Evolutionary conservation across 2,797 vertebrate genomes (phyloP), one percentile per base, ranked within the genome.

Genomic region (Phalloptychus januarius): DNA sequence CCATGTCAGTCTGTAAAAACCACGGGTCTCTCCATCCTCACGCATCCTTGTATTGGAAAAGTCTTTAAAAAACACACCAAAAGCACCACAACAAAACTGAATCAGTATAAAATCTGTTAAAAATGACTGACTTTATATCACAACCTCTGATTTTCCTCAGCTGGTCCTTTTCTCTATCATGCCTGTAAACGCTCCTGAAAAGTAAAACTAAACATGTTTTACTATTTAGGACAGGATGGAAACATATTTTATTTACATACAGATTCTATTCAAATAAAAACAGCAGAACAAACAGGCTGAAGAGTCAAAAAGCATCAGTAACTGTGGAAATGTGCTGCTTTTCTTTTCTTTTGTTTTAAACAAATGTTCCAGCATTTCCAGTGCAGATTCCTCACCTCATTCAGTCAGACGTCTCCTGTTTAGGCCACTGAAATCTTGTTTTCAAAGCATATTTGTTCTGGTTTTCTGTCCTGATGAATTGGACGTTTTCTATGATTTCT

Each of bases 21-120:
- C 23, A 42, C 50, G 44, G 70, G 52, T n/a, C 38, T 48, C 69
- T 74, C 71, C 77, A 56, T 78, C 83, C 75, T 85, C 28, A 63
- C 73, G 28, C 44, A 72, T 40, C 63, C 16, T 8, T 8, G 8
- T 12, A 16, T 16, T 0, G 4, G 31, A 28, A 4, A 63, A 74
- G 79, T 10, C 86, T 85, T 73, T 1, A 4, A 18, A 4, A n/a
- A 67, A 7, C 36, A 52, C 10, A 78, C n/a, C 67, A 72, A 28
- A n/a, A 78, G 13, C n/a, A 20, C 10, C 58, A 3, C 23, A 18
- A 1, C 56, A 4, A 81, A 15, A 12, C 10, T n/a, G 23, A 25
- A 25, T 67, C 36, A 40, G 63, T 20, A 45, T 54, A 12, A 54
- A 50, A 50, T 50, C 31, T 46, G 5, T 28, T 63, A 33, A 0